These are phyloP conservation scores for Dasyurus viverrinus DNA, from an alignment of 2,113 vertebrate species.

Conservation along the genomic window DNA sequence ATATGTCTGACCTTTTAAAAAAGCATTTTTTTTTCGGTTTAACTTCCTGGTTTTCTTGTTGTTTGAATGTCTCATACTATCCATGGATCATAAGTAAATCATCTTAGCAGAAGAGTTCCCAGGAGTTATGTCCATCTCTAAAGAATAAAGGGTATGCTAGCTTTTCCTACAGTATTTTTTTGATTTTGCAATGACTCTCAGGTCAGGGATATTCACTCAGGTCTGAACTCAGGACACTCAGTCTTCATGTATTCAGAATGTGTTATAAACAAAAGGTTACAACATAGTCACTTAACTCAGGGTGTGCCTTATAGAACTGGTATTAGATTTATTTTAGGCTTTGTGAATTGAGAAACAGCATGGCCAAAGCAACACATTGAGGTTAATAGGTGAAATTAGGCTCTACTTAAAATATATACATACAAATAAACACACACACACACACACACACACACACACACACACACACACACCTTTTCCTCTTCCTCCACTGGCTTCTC, in stretches of 20 bases:
- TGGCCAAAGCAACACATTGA: background rate
- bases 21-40: constrained; percentile 22
- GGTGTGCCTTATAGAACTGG: background rate
- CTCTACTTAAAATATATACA: constrained; percentile 34
- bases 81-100: background rate
- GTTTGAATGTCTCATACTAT: background rate
- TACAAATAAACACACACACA: background rate
- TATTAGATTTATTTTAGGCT: background rate
- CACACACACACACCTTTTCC: background rate
- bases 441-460: background rate
- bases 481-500: background rate
- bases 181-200: background rate
- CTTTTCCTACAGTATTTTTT: background rate
- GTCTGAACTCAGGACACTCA: background rate
- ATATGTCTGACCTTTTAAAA: background rate
- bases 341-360: background rate
- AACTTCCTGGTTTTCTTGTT: constrained; percentile 6
- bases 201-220: background rate
- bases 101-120: background rate
- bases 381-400: constrained; percentile 38
- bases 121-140: background rate
- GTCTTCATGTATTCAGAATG: background rate
- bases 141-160: background rate
- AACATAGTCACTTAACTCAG: fast-evolving
- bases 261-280: constrained; percentile 42